phyloP scores from a whole-genome alignment of 2,797 vertebrate species.

The Lepus oiostolus region DNA sequence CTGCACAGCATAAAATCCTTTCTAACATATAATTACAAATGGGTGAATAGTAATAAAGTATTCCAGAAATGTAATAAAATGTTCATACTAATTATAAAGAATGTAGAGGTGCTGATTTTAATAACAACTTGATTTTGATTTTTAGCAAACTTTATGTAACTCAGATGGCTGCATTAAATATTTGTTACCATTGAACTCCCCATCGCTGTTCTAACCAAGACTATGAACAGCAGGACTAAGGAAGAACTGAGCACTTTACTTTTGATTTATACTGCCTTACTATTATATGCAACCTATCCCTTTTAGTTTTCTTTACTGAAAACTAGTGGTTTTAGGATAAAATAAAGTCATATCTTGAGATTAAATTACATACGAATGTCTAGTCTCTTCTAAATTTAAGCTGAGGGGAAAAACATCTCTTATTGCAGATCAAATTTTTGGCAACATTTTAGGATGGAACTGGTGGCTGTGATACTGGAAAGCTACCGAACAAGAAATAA shows the following conservation, averaged over 20 bases:
- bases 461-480: constrained; percentile 39
- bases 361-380: neutral
- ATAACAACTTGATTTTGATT: neutral
- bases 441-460: constrained; percentile 31
- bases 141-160: neutral
- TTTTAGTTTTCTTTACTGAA: constrained; percentile 17
- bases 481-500: constrained; percentile 70
- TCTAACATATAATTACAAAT: neutral
- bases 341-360: neutral
- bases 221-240: neutral
- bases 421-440: constrained; percentile 59
- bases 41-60: neutral
- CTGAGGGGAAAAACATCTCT: neutral
- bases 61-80: neutral
- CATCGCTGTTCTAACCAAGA: neutral
- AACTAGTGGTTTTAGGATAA: neutral
- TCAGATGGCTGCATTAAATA: neutral
- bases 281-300: neutral
- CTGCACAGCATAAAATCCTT: neutral
- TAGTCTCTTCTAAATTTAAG: constrained; percentile 33
- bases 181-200: neutral
- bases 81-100: neutral
- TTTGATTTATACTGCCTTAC: neutral
- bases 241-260: neutral
- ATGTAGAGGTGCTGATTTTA: neutral